phyloP scores from a whole-genome alignment of 2,888 invertebrate species.

The Tuta absoluta region DNA sequence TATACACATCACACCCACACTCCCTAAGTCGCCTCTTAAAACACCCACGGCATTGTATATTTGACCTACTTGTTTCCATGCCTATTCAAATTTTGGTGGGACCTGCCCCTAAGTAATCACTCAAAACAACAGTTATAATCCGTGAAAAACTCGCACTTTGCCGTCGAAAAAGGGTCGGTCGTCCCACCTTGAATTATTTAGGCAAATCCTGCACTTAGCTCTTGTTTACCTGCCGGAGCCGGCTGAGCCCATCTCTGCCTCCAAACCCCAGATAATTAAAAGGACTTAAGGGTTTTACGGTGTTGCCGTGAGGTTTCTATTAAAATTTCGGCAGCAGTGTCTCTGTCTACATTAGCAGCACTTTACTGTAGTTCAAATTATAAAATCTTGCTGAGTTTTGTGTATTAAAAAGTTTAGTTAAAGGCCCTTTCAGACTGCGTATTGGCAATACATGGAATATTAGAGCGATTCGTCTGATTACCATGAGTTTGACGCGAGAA shows the following conservation, averaged over 20 bases:
- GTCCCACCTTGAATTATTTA: conserved; percentile 32
- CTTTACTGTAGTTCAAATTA: neutral
- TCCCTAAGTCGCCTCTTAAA: no score
- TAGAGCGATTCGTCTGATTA: no score
- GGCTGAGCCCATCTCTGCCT: conserved; percentile 27
- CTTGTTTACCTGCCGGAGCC: conserved; percentile 33
- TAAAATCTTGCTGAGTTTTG: no score
- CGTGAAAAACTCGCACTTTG: neutral
- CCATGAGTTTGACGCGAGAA: no score
- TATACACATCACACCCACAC: no score
- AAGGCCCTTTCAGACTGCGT: no score
- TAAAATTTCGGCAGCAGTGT: conserved; percentile 1
- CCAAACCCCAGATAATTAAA: conserved; percentile 36
- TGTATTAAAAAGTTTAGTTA: no score
- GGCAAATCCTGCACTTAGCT: conserved; percentile 35
- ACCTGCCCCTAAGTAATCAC: neutral
- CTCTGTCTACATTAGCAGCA: no score
- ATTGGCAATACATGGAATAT: no score
- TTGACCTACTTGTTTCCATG: no score
- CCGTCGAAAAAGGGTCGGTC: conserved; percentile 1
- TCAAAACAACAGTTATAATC: conserved; percentile 6
- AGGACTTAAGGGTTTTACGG: conserved; percentile 34
- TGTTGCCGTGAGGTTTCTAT: conserved; percentile 12
- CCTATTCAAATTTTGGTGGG: neutral
- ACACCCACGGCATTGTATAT: no score